These are phyloP conservation scores for Sebastes cheni DNA, from an alignment of 2,797 vertebrate species.

Conservation along the genomic window DNA sequence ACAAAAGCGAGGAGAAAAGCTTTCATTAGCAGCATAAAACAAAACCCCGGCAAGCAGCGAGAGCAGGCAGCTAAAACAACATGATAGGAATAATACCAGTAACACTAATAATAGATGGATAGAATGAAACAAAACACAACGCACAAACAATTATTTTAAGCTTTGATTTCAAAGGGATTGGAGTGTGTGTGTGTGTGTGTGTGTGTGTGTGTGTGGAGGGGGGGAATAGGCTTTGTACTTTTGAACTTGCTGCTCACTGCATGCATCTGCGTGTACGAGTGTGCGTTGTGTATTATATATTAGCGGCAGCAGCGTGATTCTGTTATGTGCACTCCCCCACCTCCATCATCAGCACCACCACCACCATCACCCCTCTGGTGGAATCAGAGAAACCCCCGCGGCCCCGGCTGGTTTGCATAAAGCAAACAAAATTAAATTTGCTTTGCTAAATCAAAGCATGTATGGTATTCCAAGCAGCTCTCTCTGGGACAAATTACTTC, in stretches of 20 bases:
- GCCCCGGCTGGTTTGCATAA: slow-evolving; percentile 99
- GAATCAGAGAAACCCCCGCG: slow-evolving; percentile 87
- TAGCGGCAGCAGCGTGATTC: slow-evolving; percentile 67
- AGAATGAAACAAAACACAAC: slow-evolving; percentile 76
- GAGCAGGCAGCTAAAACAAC: slow-evolving; percentile 70
- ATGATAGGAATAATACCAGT: slow-evolving; percentile 74
- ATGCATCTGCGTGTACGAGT: slow-evolving; percentile 50
- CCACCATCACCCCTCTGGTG: slow-evolving; percentile 88
- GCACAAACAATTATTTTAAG: slow-evolving; percentile 81
- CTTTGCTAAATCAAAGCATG: slow-evolving; percentile 99
- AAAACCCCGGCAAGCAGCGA: slow-evolving; percentile 67
- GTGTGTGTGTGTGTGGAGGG: slow-evolving; percentile 13
- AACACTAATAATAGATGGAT: slow-evolving; percentile 77
- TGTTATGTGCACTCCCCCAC: slow-evolving; percentile 69
- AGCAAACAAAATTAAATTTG: slow-evolving; percentile 99
- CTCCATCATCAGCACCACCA: slow-evolving; percentile 78
- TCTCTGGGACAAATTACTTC: slow-evolving; percentile 99
- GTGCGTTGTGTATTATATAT: slow-evolving; percentile 61
- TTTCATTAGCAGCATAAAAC: slow-evolving; percentile 77
- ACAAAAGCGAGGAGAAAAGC: slow-evolving; percentile 71
- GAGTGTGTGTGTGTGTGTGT: slow-evolving; percentile 22
- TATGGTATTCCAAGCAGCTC: slow-evolving; percentile 96
- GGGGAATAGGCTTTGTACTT: slow-evolving; percentile 70
- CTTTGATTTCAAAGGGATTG: slow-evolving; percentile 80
- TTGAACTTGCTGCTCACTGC: slow-evolving; percentile 74